Percentiles rank a stretch among this genome's conserved stretches.
These are phyloP conservation scores for Sardina pilchardus DNA, from an alignment of 2,113 vertebrate species.

Conservation along the genomic window DNA sequence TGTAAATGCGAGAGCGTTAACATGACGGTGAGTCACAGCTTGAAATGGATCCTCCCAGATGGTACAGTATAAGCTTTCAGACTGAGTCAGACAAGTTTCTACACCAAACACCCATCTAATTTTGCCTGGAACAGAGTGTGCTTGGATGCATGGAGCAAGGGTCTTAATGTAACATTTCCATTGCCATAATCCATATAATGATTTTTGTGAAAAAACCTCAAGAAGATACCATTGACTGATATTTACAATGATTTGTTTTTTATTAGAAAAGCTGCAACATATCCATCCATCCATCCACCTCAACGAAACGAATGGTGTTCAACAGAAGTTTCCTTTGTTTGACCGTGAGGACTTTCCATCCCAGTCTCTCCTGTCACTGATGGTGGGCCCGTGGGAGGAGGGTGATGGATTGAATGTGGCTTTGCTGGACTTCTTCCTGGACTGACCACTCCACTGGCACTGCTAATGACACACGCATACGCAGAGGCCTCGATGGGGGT, in stretches of 20 bases:
- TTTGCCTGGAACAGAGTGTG: not conserved
- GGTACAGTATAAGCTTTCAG: conserved; percentile 12
- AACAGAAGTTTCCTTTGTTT: not conserved
- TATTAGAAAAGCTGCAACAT: conserved; percentile 7
- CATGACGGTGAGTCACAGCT: not conserved
- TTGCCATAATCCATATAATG: not conserved
- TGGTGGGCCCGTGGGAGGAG: not conserved
- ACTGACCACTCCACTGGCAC: not conserved
- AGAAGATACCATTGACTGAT: not conserved
- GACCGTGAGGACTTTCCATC: not conserved
- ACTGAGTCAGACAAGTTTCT: conserved; percentile 33
- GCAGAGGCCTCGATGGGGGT: not conserved
- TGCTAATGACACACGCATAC: not conserved
- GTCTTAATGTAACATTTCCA: not conserved
- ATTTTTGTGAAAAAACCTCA: not conserved
- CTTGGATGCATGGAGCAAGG: not conserved
- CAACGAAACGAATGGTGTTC: not conserved
- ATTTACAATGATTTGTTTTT: not conserved
- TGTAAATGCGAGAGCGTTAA: not conserved
- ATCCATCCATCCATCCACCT: not conserved
- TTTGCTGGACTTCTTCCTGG: not conserved
- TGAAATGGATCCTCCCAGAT: not conserved
- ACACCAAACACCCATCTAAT: not conserved
- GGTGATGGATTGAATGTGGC: not conserved
- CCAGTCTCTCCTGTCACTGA: not conserved